Conservation (phyloP, 2,797 vertebrate species). For the Argya squamiceps region DNA sequence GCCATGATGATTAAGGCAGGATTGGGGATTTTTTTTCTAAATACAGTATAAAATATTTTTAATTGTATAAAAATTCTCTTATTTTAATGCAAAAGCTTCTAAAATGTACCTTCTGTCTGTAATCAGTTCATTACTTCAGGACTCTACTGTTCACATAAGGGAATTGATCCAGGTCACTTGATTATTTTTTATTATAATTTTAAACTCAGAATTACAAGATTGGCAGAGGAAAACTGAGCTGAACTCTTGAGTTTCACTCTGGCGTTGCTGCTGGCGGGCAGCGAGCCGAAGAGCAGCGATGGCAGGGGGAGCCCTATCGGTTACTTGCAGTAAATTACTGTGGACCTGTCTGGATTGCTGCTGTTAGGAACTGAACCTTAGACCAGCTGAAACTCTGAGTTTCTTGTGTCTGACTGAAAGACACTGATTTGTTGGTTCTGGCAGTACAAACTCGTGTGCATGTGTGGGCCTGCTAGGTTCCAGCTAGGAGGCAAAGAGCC, state of each 20-base stretch:
- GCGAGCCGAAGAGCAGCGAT: neutral
- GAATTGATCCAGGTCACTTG: neutral
- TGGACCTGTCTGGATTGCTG: neutral
- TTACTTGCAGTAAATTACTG: neutral
- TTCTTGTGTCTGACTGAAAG: neutral
- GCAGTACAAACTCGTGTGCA: accelerated
- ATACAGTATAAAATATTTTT: neutral
- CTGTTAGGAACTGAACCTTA: neutral
- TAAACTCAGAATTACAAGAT: neutral
- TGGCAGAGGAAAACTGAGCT: neutral
- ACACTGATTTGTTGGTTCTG: neutral
- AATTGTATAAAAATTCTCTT: neutral
- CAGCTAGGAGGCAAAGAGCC: neutral
- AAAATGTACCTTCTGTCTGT: neutral
- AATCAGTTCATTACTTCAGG: neutral
- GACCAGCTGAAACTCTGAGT: neutral
- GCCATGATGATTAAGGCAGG: neutral
- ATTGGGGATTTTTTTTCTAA: neutral
- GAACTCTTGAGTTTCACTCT: neutral
- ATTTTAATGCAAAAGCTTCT: neutral
- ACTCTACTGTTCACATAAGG: neutral
- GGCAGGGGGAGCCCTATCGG: neutral
- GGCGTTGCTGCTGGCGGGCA: neutral
- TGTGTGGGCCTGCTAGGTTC: neutral
- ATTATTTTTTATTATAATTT: neutral